phyloP scores from a whole-genome alignment of 2,113 vertebrate species.

The Atrichornis clamosus region DNA sequence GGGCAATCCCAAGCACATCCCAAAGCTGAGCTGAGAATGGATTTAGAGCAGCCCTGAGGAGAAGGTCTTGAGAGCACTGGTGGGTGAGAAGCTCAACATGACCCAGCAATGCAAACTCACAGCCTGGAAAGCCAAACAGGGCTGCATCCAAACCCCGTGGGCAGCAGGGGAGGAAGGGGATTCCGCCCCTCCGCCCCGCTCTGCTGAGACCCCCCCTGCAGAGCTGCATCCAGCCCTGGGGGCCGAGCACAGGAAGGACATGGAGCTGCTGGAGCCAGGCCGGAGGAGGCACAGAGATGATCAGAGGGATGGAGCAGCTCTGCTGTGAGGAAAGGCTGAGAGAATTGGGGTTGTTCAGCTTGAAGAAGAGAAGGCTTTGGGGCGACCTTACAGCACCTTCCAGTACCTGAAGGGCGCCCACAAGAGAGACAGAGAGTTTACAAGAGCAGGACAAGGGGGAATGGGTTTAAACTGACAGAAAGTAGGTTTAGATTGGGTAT shows the following conservation, averaged over 20 bases:
- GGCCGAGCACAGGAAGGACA: not conserved
- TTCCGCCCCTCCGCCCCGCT: not conserved
- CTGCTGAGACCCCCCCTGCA: not conserved
- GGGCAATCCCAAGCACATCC: not conserved
- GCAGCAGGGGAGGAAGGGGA: not conserved
- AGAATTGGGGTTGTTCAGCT: accelerated
- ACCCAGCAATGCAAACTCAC: accelerated
- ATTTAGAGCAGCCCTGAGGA: not conserved
- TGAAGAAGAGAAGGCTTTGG: not conserved
- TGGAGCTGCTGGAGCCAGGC: not conserved
- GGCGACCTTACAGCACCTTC: not conserved
- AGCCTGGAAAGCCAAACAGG: not conserved
- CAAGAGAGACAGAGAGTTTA: not conserved
- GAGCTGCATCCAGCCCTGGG: not conserved
- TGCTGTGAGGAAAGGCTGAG: not conserved
- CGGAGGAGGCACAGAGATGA: not conserved
- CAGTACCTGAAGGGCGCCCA: not conserved
- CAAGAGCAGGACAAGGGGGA: not conserved
- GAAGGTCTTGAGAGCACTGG: not conserved
- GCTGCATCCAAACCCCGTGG: not conserved
- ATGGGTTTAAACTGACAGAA: not conserved
- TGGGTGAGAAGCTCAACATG: not conserved
- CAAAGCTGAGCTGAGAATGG: not conserved
- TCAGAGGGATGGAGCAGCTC: not conserved
- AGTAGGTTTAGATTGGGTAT: not conserved